These are phyloP conservation scores for Thaumatotibia leucotreta DNA, from an alignment of 1,140 invertebrate species.

Conservation along the genomic window DNA sequence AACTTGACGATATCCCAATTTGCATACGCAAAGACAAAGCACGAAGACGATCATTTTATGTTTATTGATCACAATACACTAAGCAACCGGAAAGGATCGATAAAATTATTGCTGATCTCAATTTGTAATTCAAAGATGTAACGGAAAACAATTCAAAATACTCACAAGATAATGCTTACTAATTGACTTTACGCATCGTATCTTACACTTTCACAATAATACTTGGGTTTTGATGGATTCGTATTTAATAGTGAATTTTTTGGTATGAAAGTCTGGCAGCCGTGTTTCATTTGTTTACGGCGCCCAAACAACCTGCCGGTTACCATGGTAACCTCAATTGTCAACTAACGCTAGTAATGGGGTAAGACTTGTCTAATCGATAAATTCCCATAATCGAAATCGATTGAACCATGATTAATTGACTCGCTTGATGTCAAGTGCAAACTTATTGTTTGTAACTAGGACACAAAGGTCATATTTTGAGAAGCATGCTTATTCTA, in stretches of 20 bases:
- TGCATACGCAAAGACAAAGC: conserved; percentile 40
- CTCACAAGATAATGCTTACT: conserved; percentile 4
- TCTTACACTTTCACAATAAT: conserved; percentile 10
- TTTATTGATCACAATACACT: conserved; percentile 47
- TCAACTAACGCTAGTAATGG: conserved; percentile 40
- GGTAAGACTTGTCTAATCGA: conserved; percentile 43
- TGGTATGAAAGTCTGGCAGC: conserved; percentile 40
- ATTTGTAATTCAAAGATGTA: neutral
- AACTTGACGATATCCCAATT: conserved; percentile 38
- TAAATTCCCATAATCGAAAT: conserved; percentile 17
- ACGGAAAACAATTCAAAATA: neutral
- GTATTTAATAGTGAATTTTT: conserved; percentile 18
- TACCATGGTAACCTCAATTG: conserved; percentile 45
- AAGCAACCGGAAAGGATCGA: conserved; percentile 47
- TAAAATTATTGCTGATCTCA: conserved; percentile 21
- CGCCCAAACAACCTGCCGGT: conserved; percentile 51
- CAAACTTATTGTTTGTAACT: neutral
- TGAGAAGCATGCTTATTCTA: neutral
- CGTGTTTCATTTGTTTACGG: conserved; percentile 68
- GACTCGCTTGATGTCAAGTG: neutral
- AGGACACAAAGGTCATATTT: neutral
- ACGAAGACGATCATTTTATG: conserved; percentile 47
- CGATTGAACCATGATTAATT: conserved; percentile 7
- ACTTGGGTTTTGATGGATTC: conserved; percentile 16
- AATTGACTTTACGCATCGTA: conserved; percentile 31